Evolutionary conservation across 1,140 invertebrate genomes (phyloP).

Genomic region (Diabrotica virgifera): DNA sequence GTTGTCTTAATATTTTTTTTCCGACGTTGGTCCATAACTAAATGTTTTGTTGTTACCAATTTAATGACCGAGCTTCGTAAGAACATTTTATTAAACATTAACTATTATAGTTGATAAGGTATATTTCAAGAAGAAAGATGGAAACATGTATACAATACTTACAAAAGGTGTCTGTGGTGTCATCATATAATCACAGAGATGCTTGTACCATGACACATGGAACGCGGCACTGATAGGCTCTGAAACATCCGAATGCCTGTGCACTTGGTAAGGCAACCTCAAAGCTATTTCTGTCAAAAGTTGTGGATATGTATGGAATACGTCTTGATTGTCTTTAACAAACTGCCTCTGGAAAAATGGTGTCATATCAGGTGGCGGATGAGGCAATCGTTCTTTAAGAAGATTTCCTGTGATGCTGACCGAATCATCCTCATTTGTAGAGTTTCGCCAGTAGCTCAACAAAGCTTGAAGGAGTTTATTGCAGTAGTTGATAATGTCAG

Average conservation of each 20-base stretch:
- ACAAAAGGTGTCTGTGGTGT: conserved; percentile 70
- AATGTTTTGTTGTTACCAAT: too few species aligned
- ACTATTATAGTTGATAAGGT: too few species aligned
- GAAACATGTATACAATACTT: background rate
- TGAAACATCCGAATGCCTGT: conserved; percentile 66
- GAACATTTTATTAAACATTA: too few species aligned
- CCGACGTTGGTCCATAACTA: too few species aligned
- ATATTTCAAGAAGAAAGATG: too few species aligned
- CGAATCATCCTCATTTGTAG: conserved; percentile 44
- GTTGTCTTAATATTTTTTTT: too few species aligned
- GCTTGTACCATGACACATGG: conserved; percentile 66
- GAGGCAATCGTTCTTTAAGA: conserved; percentile 77
- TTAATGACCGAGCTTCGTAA: too few species aligned
- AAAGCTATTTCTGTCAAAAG: conserved; percentile 93
- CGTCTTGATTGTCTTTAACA: conserved; percentile 84
- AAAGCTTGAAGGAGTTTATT: conserved; percentile 75
- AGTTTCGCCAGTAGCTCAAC: conserved; percentile 68
- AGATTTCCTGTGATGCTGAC: conserved; percentile 57
- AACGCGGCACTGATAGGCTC: conserved; percentile 54
- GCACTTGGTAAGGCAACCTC: conserved; percentile 90
- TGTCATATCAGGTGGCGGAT: conserved; percentile 87
- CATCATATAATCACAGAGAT: conserved; percentile 97
- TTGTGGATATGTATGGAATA: conserved; percentile 91
- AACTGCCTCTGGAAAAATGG: conserved; percentile 94
- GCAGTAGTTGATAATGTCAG: conserved; percentile 79